Conservation (phyloP, 2,113 vertebrate genomes). For the Petaurus breviceps region DNA sequence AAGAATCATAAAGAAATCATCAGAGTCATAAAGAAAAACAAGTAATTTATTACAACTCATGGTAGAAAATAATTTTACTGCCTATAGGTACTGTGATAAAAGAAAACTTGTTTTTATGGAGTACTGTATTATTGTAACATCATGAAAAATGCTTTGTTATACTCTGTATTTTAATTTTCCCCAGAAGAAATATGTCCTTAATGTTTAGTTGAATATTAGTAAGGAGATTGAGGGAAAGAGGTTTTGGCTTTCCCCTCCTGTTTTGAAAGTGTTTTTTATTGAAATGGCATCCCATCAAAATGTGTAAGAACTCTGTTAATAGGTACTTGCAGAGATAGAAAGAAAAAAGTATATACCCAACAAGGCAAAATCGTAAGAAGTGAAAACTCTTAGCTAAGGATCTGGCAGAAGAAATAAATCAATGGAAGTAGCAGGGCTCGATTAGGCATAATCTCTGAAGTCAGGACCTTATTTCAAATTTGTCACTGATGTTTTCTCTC, state of each 20-base stretch:
- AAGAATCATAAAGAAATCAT: conserved; percentile 26
- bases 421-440: fast-evolving
- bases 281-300: not conserved
- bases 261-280: not conserved
- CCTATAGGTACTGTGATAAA: not conserved
- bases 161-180: not conserved
- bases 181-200: not conserved
- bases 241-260: no score
- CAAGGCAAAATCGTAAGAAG: not conserved
- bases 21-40: conserved; percentile 48
- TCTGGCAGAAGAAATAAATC: not conserved
- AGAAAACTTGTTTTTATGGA: conserved; percentile 43
- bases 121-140: conserved; percentile 25
- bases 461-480: no score
- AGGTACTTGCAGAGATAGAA: not conserved
- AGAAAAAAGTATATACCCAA: not conserved
- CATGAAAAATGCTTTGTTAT: not conserved
- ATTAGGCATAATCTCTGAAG: not conserved
- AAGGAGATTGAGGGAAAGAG: not conserved
- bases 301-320: not conserved
- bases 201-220: not conserved
- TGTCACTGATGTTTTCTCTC: no score
- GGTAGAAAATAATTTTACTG: conserved; percentile 36
- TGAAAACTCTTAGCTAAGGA: fast-evolving
- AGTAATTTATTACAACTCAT: conserved; percentile 45